Evolutionary conservation across 2,797 vertebrate genomes (phyloP).

Genomic region (Cirrhinus mrigala): DNA sequence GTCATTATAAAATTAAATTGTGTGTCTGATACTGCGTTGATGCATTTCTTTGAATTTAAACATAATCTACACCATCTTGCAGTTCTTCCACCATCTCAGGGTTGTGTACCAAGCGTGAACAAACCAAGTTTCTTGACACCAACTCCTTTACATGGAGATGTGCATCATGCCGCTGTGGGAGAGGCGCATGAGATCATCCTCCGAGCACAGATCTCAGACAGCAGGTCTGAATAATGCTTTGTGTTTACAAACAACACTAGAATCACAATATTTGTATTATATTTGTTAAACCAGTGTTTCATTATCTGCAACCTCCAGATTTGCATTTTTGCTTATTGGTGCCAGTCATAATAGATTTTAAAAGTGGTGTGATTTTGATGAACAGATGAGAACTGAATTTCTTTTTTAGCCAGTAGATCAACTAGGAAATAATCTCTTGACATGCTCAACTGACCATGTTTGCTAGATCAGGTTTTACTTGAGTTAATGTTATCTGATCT

Average conservation of each 20-base stretch:
- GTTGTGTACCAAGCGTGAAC: constrained; percentile 65
- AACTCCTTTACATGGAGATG: constrained; percentile 64
- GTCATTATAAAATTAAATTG: background rate
- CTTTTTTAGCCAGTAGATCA: background rate
- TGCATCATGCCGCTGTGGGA: constrained; percentile 67
- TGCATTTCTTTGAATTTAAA: background rate
- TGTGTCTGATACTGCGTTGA: background rate
- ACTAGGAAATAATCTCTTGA: background rate
- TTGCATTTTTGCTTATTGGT: background rate
- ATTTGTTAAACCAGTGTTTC: background rate
- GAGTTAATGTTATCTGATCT: background rate
- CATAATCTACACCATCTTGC: background rate
- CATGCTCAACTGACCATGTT: background rate
- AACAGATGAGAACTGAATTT: background rate
- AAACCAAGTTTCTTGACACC: constrained; percentile 68
- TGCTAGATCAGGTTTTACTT: background rate
- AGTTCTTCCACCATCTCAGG: constrained; percentile 56
- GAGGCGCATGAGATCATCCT: constrained; percentile 62
- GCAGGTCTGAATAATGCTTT: constrained; percentile 60
- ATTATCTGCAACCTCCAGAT: background rate
- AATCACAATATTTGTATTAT: background rate
- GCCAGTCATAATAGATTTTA: background rate
- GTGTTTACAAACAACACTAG: background rate
- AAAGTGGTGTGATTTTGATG: background rate
- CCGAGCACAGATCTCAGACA: constrained; percentile 63